Conservation (phyloP, 2,797 vertebrate species). For the Notamacropus eugenii region DNA sequence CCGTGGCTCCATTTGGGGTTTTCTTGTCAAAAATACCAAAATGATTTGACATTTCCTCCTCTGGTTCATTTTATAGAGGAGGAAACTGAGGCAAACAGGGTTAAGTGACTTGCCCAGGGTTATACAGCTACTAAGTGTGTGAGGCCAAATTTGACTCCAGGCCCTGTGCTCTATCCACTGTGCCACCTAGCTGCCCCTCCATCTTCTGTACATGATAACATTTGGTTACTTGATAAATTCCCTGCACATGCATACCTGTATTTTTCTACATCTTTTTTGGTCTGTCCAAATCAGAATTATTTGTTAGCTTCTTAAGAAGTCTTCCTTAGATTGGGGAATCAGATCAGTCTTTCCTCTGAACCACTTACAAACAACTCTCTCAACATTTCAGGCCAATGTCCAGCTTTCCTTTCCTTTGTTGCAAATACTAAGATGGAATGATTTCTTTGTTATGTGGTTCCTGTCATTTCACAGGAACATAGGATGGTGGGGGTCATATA, state of each 20-base stretch:
- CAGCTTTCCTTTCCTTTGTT: not conserved
- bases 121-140: not conserved
- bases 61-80: not conserved
- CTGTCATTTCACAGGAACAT: not conserved
- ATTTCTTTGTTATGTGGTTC: not conserved
- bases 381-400: not conserved
- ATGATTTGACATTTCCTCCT: not conserved
- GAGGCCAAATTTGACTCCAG: not conserved
- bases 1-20: not conserved
- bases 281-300: not conserved
- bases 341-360: not conserved
- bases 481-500: not conserved
- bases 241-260: not conserved
- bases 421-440: not conserved
- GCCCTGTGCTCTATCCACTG: not conserved
- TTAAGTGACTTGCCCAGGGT: not conserved
- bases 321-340: not conserved
- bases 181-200: not conserved
- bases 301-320: not conserved
- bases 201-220: not conserved
- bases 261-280: not conserved
- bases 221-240: not conserved
- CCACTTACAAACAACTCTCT: not conserved
- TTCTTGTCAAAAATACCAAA: not conserved
- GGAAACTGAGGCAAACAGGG: not conserved